These are phyloP conservation scores for Glossophaga mutica DNA, from an alignment of 2,797 vertebrate genomes.

Conservation along the genomic window DNA sequence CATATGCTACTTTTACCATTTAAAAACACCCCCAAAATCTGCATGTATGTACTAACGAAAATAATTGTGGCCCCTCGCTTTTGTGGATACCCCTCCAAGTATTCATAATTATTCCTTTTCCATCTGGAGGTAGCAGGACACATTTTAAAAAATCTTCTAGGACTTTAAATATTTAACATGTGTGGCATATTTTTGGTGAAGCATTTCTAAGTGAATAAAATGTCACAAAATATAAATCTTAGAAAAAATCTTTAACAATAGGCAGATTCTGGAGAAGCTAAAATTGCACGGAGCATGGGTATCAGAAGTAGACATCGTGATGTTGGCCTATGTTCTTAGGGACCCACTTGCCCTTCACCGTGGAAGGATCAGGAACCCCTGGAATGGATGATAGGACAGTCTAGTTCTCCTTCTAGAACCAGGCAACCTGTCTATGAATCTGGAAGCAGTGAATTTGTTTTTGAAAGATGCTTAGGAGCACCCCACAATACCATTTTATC, in stretches of 20 bases:
- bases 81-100: background rate
- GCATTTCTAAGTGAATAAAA: constrained; percentile 38
- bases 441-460: background rate
- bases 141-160: background rate
- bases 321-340: background rate
- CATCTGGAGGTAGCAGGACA: background rate
- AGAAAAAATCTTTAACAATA: background rate
- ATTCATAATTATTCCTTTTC: background rate
- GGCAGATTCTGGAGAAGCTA: background rate
- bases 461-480: background rate
- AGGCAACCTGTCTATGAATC: background rate
- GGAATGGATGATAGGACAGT: background rate
- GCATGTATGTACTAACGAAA: background rate
- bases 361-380: background rate
- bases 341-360: background rate
- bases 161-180: constrained; percentile 19
- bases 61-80: background rate
- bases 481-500: background rate
- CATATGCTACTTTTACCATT: constrained; percentile 56
- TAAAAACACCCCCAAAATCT: constrained; percentile 11
- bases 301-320: background rate
- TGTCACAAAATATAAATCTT: constrained; percentile 2
- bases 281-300: background rate
- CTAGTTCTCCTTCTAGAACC: background rate
- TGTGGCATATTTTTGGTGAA: background rate